These are phyloP conservation scores for Drosophila parthenogenetica DNA, from an alignment of 2,888 invertebrate species.

Conservation along the genomic window DNA sequence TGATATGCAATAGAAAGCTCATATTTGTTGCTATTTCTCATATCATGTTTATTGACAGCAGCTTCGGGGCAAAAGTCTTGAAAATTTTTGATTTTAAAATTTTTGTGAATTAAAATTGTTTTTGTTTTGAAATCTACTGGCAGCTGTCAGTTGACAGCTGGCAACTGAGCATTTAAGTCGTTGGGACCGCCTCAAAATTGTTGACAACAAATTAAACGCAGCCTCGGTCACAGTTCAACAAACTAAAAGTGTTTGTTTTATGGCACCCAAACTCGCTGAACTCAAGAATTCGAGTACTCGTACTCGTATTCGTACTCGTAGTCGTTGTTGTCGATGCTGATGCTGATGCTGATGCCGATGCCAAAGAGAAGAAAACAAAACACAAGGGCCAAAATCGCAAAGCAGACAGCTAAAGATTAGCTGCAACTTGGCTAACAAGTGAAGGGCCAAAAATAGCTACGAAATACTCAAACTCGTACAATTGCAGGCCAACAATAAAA, in stretches of 20 bases:
- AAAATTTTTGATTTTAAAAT: too few species aligned
- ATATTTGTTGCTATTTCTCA: too few species aligned
- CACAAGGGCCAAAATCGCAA: constrained; percentile 54
- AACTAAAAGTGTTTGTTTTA: constrained; percentile 79
- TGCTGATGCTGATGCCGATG: constrained; percentile 2
- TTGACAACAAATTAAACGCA: constrained; percentile 69
- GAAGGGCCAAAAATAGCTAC: constrained; percentile 68
- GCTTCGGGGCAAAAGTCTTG: too few species aligned
- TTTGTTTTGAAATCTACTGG: constrained; percentile 7
- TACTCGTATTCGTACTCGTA: too few species aligned
- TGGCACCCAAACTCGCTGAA: constrained; percentile 49
- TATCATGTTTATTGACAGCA: too few species aligned
- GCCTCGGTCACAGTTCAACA: constrained; percentile 73
- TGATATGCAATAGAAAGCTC: not conserved
- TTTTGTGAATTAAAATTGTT: not conserved
- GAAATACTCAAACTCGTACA: constrained; percentile 49
- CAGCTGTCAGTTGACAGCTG: constrained; percentile 37
- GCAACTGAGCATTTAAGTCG: constrained; percentile 43
- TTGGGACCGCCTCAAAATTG: constrained; percentile 30
- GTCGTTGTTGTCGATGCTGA: not conserved
- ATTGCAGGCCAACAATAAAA: constrained; percentile 72
- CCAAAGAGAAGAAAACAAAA: constrained; percentile 28
- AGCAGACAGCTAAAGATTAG: constrained; percentile 75
- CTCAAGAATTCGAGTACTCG: constrained; percentile 31
- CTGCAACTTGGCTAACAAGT: constrained; percentile 61